A percentile compares a stretch with the other conserved stretches of the same genome.
Evolutionary conservation across 2,888 invertebrate genomes (phyloP).

Genomic region (Cartodere bifasciata): DNA sequence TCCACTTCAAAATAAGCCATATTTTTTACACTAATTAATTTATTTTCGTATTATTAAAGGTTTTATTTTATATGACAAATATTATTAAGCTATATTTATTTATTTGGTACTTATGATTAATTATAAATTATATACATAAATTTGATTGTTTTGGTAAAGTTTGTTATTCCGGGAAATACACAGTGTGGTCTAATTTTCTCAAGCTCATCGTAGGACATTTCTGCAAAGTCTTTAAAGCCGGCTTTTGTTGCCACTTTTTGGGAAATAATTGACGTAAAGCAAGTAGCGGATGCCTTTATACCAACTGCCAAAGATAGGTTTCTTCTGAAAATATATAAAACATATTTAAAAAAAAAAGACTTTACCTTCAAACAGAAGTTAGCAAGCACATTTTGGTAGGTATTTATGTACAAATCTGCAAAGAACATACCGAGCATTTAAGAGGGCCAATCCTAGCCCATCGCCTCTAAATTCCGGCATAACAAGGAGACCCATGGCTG

Average conservation of each 20-base stretch:
- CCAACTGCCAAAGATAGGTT: conserved; percentile 39
- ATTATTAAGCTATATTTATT: no score
- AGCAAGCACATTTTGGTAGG: no score
- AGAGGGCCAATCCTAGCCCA: conserved; percentile 18
- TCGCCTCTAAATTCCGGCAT: conserved; percentile 26
- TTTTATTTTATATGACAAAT: no score
- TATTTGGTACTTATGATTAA: no score
- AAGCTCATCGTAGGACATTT: conserved; percentile 38
- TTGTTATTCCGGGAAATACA: conserved; percentile 15
- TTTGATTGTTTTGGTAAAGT: conserved; percentile 15
- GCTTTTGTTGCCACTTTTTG: conserved; percentile 40
- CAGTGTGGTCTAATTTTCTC: conserved; percentile 23
- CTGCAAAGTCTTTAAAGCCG: conserved; percentile 36
- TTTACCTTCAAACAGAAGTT: no score
- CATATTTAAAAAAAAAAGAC: no score
- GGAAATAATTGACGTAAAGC: conserved; percentile 41
- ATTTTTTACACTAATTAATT: no score
- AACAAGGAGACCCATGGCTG: conserved; percentile 28
- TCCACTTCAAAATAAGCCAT: no score
- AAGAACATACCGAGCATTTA: conserved; percentile 21
- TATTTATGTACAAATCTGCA: no score
- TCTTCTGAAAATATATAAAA: conserved; percentile 27
- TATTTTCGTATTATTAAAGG: no score
- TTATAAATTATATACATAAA: conserved; percentile 16
- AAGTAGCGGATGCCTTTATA: conserved; percentile 38